A percentile compares a stretch with the other conserved stretches of the same genome.
Evolutionary conservation across 64 coral and sea anemone species (phyloP).

Genomic region (Pocillopora verrucosa): DNA sequence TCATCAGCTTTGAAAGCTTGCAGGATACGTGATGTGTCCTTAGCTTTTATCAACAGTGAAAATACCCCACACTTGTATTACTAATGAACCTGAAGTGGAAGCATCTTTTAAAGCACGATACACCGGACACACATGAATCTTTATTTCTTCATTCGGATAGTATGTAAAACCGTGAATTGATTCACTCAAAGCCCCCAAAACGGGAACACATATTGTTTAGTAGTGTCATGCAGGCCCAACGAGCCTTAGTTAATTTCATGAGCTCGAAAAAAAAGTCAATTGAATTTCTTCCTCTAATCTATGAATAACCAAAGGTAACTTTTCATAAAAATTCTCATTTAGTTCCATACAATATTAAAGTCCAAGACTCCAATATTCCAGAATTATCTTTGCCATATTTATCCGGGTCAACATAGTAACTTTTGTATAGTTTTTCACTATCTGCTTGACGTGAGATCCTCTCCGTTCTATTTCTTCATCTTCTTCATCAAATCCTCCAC

Average conservation of each 20-base stretch:
- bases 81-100: background rate
- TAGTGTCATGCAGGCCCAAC: conserved; percentile 14
- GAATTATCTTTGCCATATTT: conserved; percentile 56
- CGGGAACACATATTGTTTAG: background rate
- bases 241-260: background rate
- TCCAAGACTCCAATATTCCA: conserved; percentile 62
- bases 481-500: background rate
- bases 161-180: background rate
- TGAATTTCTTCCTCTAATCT: background rate
- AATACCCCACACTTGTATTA: no score
- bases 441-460: background rate
- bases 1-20: no score
- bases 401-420: background rate
- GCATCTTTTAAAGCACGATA: background rate
- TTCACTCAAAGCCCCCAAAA: background rate
- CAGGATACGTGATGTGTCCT: no score
- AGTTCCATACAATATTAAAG: conserved; percentile 62
- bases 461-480: conserved; percentile 22
- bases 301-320: background rate
- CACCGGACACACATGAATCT: background rate
- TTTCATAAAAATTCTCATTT: background rate
- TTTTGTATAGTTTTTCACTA: background rate
- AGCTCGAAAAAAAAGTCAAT: background rate
- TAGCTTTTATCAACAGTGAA: no score
- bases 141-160: background rate